Evolutionary conservation across 2,113 vertebrate genomes (phyloP), one percentile per base, ranked within the genome.

Genomic region (Brachionichthys hirsutus): DNA sequence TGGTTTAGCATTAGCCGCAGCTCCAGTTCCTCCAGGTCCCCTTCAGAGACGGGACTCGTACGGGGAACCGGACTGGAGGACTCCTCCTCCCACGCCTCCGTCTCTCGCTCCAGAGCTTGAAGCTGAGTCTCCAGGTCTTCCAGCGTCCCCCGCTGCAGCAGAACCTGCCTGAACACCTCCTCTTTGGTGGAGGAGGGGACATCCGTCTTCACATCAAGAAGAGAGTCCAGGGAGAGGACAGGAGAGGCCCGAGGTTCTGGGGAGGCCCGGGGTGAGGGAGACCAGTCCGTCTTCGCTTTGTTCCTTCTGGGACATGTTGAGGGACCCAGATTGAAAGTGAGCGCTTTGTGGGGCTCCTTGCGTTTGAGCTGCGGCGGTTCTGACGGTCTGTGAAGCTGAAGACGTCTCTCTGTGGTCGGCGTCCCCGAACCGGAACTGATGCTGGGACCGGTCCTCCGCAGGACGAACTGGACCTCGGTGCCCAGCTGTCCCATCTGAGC

Each of bases 401-500:
- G 50, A 5, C 1, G 41, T 43, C 36, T 69, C 2, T 62, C 56
- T 16, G 6, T 30, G 52, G 30, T 5, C 8, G 70, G 87, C 3
- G 86, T 82, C 24, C 67, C 46, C 3, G 50, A 90, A 2, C 90
- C 83, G 2, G 92, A 91, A 0, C 89, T 78, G 44, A 89, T 76
- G 50, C 89, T 92, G 70, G 94, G 93, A 19, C 97, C 95, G 0
- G 92, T 97, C 11, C 94, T 88, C 16, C 89, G 90, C 77, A 98
- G 87, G 54, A 95, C 50, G 42, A 98, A 96, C 79, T 94, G 95
- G 60, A 96, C 94, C 0, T 96, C 94, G 0, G 73, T 81, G 58
- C 93, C 93, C 41, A 93, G 90, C 69, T 94, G 94, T 34, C 95
- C 96, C 0, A 96, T 91, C 60, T 94, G 93, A 47, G 92, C 87